These are phyloP conservation scores for Stichopus horrens DNA, from an alignment of 53 echinoderm and acorn worm genomes.

Conservation along the genomic window DNA sequence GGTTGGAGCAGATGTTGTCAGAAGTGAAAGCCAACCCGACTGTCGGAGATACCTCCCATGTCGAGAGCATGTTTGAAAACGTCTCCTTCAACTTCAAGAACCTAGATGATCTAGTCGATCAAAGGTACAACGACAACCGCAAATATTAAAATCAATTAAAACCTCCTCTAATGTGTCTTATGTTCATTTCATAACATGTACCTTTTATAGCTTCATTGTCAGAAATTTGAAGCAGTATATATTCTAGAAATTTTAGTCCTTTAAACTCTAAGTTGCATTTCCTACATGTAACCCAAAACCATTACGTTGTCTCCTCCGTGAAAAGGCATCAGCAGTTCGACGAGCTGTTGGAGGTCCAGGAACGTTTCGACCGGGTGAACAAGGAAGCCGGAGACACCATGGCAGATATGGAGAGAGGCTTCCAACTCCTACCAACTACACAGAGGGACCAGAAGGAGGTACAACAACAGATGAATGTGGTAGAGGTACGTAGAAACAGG, in stretches of 20 bases:
- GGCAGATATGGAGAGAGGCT: slow-evolving; percentile 71
- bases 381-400: slow-evolving; percentile 70
- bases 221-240: too few species aligned
- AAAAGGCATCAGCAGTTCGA: slow-evolving; percentile 74
- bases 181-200: too few species aligned
- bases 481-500: slow-evolving; percentile 60
- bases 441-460: slow-evolving; percentile 66
- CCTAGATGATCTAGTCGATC: slow-evolving; percentile 59
- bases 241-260: too few species aligned
- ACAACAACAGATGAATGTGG: slow-evolving; percentile 62
- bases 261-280: too few species aligned
- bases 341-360: slow-evolving; percentile 73
- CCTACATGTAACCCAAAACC: too few species aligned
- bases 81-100: slow-evolving; percentile 81
- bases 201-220: too few species aligned
- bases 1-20: slow-evolving; percentile 59
- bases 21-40: slow-evolving; percentile 67
- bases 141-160: too few species aligned
- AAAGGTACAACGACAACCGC: not conserved
- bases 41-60: slow-evolving; percentile 71
- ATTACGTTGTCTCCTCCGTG: too few species aligned
- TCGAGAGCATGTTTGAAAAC: slow-evolving; percentile 77
- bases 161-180: too few species aligned
- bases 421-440: slow-evolving; percentile 69
- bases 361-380: slow-evolving; percentile 65